Evolutionary conservation across 2,888 invertebrate species (phyloP).

Genomic region (Pollenia griseotomentosa): DNA sequence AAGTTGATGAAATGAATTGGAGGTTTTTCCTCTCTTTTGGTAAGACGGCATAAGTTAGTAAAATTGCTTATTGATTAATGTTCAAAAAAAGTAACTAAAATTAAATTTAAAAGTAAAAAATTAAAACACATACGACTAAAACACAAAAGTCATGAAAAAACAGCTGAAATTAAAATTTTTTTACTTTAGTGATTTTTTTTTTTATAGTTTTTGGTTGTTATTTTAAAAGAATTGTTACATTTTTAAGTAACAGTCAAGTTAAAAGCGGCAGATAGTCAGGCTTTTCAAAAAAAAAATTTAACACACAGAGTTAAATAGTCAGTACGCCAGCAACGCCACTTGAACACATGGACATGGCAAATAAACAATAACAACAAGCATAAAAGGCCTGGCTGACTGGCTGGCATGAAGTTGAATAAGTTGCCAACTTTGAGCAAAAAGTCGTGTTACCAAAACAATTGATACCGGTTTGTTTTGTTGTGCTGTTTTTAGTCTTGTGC

Average conservation of each 20-base stretch:
- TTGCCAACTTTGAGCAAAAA: slow-evolving; percentile 20
- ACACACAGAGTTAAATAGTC: neutral
- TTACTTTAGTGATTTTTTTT: neutral
- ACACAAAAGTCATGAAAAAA: slow-evolving; percentile 21
- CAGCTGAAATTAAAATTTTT: slow-evolving; percentile 13
- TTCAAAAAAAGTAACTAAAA: neutral
- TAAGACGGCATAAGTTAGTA: neutral
- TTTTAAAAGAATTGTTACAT: slow-evolving; percentile 29
- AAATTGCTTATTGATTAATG: slow-evolving; percentile 20
- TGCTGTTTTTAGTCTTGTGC: slow-evolving; percentile 39
- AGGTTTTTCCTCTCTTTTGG: neutral
- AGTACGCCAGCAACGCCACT: neutral
- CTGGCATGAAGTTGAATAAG: slow-evolving; percentile 25
- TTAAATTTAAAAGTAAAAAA: neutral
- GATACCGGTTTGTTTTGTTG: slow-evolving; percentile 75
- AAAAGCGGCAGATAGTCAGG: slow-evolving; percentile 1
- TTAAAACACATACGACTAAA: neutral
- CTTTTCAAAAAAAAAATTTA: neutral
- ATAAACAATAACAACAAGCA: slow-evolving; percentile 42
- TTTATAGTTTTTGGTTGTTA: neutral
- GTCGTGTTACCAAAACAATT: slow-evolving; percentile 71
- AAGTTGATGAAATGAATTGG: slow-evolving; percentile 1
- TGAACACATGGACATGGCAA: slow-evolving; percentile 44
- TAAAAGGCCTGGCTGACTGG: slow-evolving; percentile 46
- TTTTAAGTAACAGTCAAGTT: slow-evolving; percentile 24